These are phyloP conservation scores for Fopius arisanus DNA, from an alignment of 1,140 invertebrate species.

Conservation along the genomic window DNA sequence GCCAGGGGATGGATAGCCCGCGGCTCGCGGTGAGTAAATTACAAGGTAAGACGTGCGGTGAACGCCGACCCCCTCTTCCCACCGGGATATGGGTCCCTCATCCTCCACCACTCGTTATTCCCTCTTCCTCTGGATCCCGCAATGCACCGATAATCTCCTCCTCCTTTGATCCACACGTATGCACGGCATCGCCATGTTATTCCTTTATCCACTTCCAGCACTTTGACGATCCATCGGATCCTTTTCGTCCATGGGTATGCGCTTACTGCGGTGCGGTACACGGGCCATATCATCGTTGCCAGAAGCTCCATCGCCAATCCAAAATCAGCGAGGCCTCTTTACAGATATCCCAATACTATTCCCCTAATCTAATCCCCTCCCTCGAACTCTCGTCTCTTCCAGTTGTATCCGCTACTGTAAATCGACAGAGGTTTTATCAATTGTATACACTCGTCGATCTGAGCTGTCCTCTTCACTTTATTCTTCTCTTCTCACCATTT, in stretches of 20 bases:
- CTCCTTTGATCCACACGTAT: not conserved
- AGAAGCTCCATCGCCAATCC: slow-evolving; percentile 3
- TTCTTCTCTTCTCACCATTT: not conserved
- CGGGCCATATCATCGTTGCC: not conserved
- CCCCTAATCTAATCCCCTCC: not conserved
- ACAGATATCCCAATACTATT: not conserved
- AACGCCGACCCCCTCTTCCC: slow-evolving; percentile 50
- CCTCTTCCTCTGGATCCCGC: slow-evolving; percentile 30
- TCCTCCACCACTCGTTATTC: slow-evolving; percentile 23
- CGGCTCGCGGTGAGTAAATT: slow-evolving; percentile 64
- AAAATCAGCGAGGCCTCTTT: not conserved
- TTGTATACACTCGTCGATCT: not conserved
- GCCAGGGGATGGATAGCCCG: slow-evolving; percentile 57
- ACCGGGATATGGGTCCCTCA: slow-evolving; percentile 9
- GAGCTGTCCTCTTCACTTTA: not conserved
- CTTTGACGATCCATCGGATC: slow-evolving; percentile 2
- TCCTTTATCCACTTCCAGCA: slow-evolving; percentile 3
- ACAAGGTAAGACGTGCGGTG: slow-evolving; percentile 56
- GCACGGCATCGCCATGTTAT: not conserved
- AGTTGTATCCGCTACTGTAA: not conserved
- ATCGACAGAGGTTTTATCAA: not conserved
- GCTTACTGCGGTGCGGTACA: not conserved
- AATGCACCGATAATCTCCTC: slow-evolving; percentile 23
- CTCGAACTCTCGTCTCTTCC: not conserved
- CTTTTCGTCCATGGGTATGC: slow-evolving; percentile 1